Conservation (phyloP, 2,797 vertebrate species). For the Hippopotamyrus pictus region DNA sequence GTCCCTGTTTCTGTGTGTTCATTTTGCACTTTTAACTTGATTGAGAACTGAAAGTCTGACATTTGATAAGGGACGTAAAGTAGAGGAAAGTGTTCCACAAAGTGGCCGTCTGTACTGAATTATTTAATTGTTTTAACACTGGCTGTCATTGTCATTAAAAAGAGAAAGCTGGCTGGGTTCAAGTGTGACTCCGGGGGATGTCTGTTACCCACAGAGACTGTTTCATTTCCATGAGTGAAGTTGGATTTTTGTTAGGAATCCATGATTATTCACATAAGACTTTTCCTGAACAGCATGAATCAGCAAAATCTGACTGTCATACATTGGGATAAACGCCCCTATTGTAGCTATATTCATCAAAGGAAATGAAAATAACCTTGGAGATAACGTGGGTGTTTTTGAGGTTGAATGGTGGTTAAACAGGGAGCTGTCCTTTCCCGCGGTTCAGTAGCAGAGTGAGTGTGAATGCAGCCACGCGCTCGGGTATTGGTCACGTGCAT, state of each 20-base stretch:
- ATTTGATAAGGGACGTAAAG: background rate
- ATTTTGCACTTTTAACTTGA: background rate
- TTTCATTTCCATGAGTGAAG: background rate
- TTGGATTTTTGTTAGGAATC: constrained; percentile 19
- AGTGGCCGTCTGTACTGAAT: background rate
- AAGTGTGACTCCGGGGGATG: background rate
- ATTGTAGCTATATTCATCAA: background rate
- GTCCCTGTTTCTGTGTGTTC: background rate
- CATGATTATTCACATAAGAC: background rate
- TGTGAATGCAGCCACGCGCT: background rate
- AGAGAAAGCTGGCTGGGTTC: background rate
- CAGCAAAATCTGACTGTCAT: background rate
- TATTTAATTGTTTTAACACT: background rate
- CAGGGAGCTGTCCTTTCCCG: background rate
- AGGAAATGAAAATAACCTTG: background rate
- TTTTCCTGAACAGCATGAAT: background rate
- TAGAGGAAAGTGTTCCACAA: background rate
- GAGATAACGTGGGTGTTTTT: constrained; percentile 7
- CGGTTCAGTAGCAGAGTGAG: background rate
- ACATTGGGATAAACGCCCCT: background rate
- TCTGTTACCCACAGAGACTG: background rate
- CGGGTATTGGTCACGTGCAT: background rate
- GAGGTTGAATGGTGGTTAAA: background rate
- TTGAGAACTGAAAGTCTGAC: background rate
- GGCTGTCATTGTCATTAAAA: background rate